Evolutionary conservation across 2,888 invertebrate genomes (phyloP), one percentile per base, ranked within the genome.

Genomic region (Perizoma affinitatum): DNA sequence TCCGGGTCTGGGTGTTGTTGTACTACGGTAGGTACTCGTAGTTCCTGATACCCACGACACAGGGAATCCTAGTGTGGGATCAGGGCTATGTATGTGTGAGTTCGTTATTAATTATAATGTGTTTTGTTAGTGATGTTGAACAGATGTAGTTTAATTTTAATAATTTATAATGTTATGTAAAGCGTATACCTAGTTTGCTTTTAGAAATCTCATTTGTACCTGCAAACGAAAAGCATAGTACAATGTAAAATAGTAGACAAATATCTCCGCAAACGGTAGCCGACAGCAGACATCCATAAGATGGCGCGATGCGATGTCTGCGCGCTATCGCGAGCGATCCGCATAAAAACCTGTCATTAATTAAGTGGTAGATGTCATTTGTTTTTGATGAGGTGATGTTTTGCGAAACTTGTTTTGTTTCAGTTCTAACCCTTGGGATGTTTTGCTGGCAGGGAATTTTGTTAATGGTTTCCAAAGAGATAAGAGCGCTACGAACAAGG

Each of bases 281-380:
- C 83, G 87, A 87, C 86, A 87, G 82, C 70, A 70, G 77, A 81
- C 84, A 85, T 84, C 78, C 76, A 86, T 86, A 87, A 85, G 81
- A 76, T 76, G 80, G 75, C 76, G 69, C 74, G 76, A 84, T 85
- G 88, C 87, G 90, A 91, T 89, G 91, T 90, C 90, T 88, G 88
- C 77, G 68, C 54, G 68, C 73, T 82, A 84, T 84, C 80, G 63
- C 58, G 67, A 62, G 65, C 78, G 69, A 79, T 75, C 74, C 63
- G 65, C 72, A 70, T 73, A 75, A 84, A 87, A 82, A 80, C 67
- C 68, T 65, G 74, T 85, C 89, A 91, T 91, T 90, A 88, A 88
- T 90, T 87, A 86, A 81, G 74, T 76, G 75, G 67, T 65, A 45
- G 42, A 61, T 44, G 52, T 58, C 62, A 55, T 54, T 64, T 59